Evolutionary conservation across 2,888 invertebrate genomes (phyloP).

Genomic region (Anthophora plumipes): DNA sequence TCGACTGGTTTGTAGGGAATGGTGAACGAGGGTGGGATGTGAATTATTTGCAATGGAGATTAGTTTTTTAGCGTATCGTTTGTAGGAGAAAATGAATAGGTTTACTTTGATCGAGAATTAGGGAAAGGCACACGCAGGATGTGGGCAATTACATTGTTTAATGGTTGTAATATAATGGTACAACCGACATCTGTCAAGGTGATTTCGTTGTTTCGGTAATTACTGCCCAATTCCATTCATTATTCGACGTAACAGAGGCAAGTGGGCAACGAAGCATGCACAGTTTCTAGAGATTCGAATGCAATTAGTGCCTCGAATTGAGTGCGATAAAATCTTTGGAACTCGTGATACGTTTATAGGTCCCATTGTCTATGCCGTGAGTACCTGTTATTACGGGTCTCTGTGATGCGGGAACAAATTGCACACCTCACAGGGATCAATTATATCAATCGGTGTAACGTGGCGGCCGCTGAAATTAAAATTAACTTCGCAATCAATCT

Average conservation of each 20-base stretch:
- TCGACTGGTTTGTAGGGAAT: background rate
- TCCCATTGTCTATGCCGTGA: background rate
- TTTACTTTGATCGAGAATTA: constrained; percentile 32
- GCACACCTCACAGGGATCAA: constrained; percentile 1
- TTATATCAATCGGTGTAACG: constrained; percentile 2
- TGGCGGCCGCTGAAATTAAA: constrained; percentile 31
- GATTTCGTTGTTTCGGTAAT: constrained; percentile 79
- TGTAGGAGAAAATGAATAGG: background rate
- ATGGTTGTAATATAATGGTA: constrained; percentile 75
- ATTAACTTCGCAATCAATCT: constrained; percentile 63
- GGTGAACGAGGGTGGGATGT: background rate
- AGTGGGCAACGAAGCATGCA: constrained; percentile 65
- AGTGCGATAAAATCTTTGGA: constrained; percentile 39
- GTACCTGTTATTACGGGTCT: background rate
- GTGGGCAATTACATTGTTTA: constrained; percentile 81
- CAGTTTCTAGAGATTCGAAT: constrained; percentile 62
- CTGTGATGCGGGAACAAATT: constrained; percentile 7
- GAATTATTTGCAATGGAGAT: constrained; percentile 10
- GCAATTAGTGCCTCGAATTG: constrained; percentile 56
- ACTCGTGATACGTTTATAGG: background rate
- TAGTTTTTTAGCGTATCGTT: background rate
- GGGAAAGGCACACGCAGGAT: constrained; percentile 77
- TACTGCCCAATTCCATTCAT: constrained; percentile 72
- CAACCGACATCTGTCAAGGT: constrained; percentile 79
- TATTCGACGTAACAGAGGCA: constrained; percentile 53